Percentiles rank a stretch among this genome's conserved stretches.
phyloP scores from a whole-genome alignment of 2,113 vertebrate species.

The Bubo blakistoni region DNA sequence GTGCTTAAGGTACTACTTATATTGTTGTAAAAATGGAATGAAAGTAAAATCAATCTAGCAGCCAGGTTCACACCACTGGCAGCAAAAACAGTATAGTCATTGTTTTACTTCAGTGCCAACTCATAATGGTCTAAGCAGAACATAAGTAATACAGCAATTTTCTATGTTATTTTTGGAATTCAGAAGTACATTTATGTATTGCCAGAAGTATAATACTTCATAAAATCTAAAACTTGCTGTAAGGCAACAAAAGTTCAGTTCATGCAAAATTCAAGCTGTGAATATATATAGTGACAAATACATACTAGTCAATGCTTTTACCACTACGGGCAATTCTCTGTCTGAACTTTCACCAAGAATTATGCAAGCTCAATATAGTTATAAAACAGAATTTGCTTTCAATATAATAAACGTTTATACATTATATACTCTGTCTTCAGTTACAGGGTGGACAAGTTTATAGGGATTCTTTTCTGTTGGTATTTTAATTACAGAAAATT shows the following conservation, averaged over 20 bases:
- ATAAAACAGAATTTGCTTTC: not conserved
- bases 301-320: not conserved
- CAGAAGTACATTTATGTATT: not conserved
- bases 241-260: not conserved
- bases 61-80: not conserved
- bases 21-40: not conserved
- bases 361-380: not conserved
- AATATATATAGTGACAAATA: constrained; percentile 1
- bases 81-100: not conserved
- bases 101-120: not conserved
- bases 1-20: not conserved
- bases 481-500: not conserved
- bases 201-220: not conserved
- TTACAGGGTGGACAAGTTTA: not conserved
- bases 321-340: not conserved
- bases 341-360: not conserved
- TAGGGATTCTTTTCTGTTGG: not conserved
- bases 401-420: not conserved
- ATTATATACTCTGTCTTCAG: not conserved
- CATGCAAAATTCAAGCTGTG: not conserved
- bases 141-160: not conserved
- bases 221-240: not conserved
- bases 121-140: not conserved
- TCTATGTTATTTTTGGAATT: not conserved
- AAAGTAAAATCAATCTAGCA: not conserved